These are phyloP conservation scores for Polietes domitor DNA, from an alignment of 2,888 invertebrate species.

Conservation along the genomic window DNA sequence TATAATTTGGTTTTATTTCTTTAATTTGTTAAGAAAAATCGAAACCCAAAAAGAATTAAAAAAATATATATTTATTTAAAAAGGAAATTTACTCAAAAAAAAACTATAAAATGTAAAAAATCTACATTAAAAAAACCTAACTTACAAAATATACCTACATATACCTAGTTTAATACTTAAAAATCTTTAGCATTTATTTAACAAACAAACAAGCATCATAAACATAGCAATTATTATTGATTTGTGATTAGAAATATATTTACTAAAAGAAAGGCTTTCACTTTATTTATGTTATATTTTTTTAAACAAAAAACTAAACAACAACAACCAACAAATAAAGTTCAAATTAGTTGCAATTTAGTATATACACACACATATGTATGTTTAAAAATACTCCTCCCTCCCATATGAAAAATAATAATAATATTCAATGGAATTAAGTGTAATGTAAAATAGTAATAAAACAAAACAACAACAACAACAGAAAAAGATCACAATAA, in stretches of 20 bases:
- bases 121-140: slow-evolving; percentile 51
- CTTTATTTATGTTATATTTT: not conserved
- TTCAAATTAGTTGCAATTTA: slow-evolving; percentile 70
- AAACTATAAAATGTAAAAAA: slow-evolving; percentile 54
- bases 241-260: not conserved
- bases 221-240: slow-evolving; percentile 25
- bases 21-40: not conserved
- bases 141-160: not conserved
- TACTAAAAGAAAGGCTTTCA: not conserved
- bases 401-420: not conserved
- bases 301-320: slow-evolving; percentile 34
- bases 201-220: slow-evolving; percentile 23
- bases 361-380: too few relatives aligned
- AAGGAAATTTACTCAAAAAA: slow-evolving; percentile 44
- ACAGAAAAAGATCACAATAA: slow-evolving; percentile 16
- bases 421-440: slow-evolving; percentile 16
- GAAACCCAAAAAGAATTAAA: not conserved
- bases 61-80: slow-evolving; percentile 47
- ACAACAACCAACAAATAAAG: slow-evolving; percentile 66
- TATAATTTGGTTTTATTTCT: not conserved
- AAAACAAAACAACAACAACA: not conserved
- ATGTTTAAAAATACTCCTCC: slow-evolving; percentile 13
- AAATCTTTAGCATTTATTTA: slow-evolving; percentile 38
- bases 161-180: slow-evolving; percentile 40
- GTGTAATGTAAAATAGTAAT: not conserved